phyloP scores from a whole-genome alignment of 2,113 vertebrate genomes.

The Morone chrysops region DNA sequence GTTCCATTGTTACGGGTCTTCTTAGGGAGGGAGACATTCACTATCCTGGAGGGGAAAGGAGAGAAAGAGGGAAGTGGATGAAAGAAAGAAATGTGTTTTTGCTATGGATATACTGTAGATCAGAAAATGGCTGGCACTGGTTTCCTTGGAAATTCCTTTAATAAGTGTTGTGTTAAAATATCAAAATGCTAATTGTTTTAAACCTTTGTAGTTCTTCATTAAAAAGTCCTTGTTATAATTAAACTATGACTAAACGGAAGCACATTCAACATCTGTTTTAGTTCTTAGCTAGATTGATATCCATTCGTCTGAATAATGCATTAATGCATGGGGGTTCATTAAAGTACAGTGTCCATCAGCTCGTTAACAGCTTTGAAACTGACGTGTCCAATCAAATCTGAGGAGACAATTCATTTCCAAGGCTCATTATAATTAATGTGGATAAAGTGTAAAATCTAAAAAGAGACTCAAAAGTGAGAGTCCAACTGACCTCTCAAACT shows the following conservation, averaged over 20 bases:
- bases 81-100: neutral
- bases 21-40: conserved; percentile 96
- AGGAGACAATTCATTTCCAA: neutral
- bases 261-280: neutral
- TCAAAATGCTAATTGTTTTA: neutral
- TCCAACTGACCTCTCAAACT: conserved; percentile 91
- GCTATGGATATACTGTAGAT: neutral
- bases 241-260: neutral
- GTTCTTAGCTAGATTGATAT: neutral
- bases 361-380: neutral
- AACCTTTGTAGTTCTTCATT: neutral
- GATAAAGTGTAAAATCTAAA: neutral
- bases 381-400: neutral
- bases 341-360: neutral
- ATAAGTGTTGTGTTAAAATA: too few relatives aligned
- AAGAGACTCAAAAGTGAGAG: neutral
- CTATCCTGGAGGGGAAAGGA: conserved; percentile 82
- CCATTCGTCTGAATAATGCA: neutral
- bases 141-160: neutral
- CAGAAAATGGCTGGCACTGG: neutral
- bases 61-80: conserved; percentile 5
- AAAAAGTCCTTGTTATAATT: neutral
- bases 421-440: too few relatives aligned
- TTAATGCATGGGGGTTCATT: neutral
- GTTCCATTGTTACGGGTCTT: conserved; percentile 97